These are phyloP conservation scores for Poliocrania exsul DNA, from an alignment of 2,797 vertebrate genomes.

Conservation along the genomic window DNA sequence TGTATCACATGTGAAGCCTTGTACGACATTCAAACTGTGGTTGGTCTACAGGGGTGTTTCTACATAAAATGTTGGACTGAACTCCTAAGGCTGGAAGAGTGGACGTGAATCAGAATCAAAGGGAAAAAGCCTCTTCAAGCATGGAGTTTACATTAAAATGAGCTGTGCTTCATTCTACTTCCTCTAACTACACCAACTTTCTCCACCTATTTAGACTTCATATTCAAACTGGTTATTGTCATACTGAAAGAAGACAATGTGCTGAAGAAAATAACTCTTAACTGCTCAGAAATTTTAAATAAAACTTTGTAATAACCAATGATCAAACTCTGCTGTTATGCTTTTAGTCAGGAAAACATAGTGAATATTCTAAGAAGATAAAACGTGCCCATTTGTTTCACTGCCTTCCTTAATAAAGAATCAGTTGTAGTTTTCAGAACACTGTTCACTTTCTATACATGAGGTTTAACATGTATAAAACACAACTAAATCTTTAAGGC, in stretches of 20 bases:
- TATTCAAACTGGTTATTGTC: background rate
- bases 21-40: background rate
- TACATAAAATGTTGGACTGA: background rate
- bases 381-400: background rate
- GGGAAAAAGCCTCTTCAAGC: background rate
- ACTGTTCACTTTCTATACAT: accelerated
- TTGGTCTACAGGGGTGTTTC: background rate
- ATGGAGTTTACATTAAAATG: background rate
- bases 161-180: background rate
- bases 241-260: background rate
- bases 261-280: background rate
- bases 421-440: background rate
- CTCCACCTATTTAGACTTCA: background rate
- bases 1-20: accelerated
- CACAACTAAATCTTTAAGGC: background rate
- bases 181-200: background rate
- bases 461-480: background rate
- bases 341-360: background rate
- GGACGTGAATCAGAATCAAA: background rate
- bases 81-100: background rate
- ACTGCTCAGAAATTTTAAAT: background rate
- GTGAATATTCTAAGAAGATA: background rate
- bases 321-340: background rate
- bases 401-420: background rate
- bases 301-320: background rate